Evolutionary conservation across 2,113 vertebrate species (phyloP).

Genomic region (Colossoma macropomum): DNA sequence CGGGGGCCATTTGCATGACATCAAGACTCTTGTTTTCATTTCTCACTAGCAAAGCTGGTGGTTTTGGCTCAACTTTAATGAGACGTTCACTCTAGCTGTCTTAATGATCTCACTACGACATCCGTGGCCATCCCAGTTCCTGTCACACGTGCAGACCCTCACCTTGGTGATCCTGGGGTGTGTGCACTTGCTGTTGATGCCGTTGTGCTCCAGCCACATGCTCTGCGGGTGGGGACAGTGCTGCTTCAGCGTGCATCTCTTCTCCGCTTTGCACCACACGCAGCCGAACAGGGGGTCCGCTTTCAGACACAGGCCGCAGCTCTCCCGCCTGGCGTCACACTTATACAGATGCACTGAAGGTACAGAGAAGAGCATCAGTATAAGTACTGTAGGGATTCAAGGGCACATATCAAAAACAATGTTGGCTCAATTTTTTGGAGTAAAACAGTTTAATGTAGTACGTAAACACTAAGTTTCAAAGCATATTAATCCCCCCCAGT

Average conservation of each 20-base stretch:
- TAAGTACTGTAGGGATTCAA: neutral
- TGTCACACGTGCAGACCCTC: conserved; percentile 57
- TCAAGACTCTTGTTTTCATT: too few relatives aligned
- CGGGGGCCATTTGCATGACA: too few relatives aligned
- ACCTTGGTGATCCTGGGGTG: conserved; percentile 96
- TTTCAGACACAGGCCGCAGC: conserved; percentile 96
- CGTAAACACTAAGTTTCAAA: too few relatives aligned
- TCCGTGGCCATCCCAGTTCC: too few relatives aligned
- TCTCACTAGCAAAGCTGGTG: too few relatives aligned
- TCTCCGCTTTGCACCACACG: conserved; percentile 92
- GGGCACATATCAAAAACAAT: too few relatives aligned
- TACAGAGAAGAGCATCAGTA: neutral
- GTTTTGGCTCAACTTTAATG: too few relatives aligned
- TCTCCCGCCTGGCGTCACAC: conserved; percentile 92
- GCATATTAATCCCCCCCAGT: too few relatives aligned
- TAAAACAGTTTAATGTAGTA: too few relatives aligned
- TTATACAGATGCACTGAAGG: conserved; percentile 95
- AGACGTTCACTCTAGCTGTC: too few relatives aligned
- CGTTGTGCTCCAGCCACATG: conserved; percentile 90
- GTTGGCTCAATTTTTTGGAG: too few relatives aligned
- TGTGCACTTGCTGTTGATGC: conserved; percentile 93
- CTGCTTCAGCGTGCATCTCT: conserved; percentile 92
- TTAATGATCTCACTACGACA: too few relatives aligned
- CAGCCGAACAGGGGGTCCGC: conserved; percentile 93
- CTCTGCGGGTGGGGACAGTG: conserved; percentile 89